Conservation (phyloP, 1,140 invertebrate species). For the Psilanteris sp. region DNA sequence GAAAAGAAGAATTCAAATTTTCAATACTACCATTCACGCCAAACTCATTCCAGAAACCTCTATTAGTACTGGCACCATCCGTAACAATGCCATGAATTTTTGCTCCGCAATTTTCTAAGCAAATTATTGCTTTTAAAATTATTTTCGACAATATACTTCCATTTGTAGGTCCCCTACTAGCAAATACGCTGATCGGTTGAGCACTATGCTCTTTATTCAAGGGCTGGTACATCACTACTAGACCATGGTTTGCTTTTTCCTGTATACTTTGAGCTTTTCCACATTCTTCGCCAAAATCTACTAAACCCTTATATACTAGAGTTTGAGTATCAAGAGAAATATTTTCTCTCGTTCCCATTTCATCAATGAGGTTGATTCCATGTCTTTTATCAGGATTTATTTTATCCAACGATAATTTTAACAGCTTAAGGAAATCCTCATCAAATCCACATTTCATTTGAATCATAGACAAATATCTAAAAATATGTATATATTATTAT, state of each 20-base stretch:
- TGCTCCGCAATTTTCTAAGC: conserved; percentile 48
- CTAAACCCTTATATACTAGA: no score
- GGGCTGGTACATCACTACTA: no score
- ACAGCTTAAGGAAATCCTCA: not conserved
- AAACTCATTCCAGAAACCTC: conserved; percentile 36
- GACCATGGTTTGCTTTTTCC: conserved; percentile 48
- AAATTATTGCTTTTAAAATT: conserved; percentile 50
- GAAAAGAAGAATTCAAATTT: not conserved
- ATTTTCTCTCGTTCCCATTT: conserved; percentile 19
- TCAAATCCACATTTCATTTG: conserved; percentile 7
- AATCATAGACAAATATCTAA: conserved; percentile 10
- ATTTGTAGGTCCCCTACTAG: conserved; percentile 23
- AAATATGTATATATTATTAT: no score
- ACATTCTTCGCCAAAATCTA: no score
- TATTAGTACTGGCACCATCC: no score
- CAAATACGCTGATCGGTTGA: conserved; percentile 51
- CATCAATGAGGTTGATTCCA: conserved; percentile 3
- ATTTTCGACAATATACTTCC: conserved; percentile 40
- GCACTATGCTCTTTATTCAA: no score
- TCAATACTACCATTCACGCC: conserved; percentile 5
- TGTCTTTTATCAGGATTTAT: not conserved
- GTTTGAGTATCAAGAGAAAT: not conserved
- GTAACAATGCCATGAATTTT: no score
- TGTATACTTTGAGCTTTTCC: no score
- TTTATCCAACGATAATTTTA: not conserved